Evolutionary conservation across 2,888 invertebrate genomes (phyloP).

Genomic region (Hybos culiciformis): DNA sequence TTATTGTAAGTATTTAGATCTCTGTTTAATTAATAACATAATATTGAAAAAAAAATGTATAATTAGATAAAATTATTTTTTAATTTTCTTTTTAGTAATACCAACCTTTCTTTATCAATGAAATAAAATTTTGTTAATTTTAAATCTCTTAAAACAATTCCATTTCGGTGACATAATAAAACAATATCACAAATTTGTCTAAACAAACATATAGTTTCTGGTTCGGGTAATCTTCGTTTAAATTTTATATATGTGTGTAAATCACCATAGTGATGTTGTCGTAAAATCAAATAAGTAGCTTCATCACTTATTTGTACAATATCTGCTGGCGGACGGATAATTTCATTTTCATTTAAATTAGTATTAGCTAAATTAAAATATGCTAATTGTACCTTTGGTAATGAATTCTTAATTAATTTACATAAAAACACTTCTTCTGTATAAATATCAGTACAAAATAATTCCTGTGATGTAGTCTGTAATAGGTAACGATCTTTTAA

Average conservation of each 20-base stretch:
- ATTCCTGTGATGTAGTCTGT: conserved; percentile 46
- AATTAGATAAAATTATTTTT: too few species aligned
- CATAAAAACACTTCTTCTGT: conserved; percentile 77
- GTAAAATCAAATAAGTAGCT: conserved; percentile 66
- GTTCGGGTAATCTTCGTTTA: conserved; percentile 70
- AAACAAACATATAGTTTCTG: conserved; percentile 75
- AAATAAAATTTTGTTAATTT: conserved; percentile 95
- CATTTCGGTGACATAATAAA: conserved; percentile 80
- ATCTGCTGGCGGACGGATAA: conserved; percentile 40
- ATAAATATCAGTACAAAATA: conserved; percentile 71
- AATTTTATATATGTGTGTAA: conserved; percentile 86
- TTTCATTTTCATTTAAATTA: conserved; percentile 12
- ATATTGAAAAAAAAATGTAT: too few species aligned
- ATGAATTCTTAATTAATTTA: conserved; percentile 51
- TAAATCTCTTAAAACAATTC: conserved; percentile 87
- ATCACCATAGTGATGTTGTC: conserved; percentile 49
- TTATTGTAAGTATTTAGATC: too few species aligned
- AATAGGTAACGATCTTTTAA: conserved; percentile 75
- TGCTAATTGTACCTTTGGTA: conserved; percentile 52
- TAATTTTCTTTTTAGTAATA: conserved; percentile 7
- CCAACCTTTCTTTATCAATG: conserved; percentile 75
- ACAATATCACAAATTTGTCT: conserved; percentile 85
- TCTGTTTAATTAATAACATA: too few species aligned
- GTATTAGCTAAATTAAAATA: conserved; percentile 52
- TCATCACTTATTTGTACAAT: conserved; percentile 57